Base-by-base conservation (phyloP, 2,797 vertebrate genomes). In the Oryzias sinensis region DNA sequence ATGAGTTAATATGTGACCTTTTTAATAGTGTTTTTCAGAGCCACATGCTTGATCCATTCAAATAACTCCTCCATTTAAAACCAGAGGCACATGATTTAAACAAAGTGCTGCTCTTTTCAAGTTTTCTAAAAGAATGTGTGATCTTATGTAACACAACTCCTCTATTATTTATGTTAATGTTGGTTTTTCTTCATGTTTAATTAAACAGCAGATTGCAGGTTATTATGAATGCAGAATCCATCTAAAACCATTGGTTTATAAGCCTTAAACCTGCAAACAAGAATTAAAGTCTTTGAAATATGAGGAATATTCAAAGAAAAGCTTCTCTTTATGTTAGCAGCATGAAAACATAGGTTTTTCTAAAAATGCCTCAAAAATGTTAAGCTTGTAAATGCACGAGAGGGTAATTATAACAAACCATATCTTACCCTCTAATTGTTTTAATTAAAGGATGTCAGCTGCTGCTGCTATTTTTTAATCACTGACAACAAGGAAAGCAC, bases 401-500 rank as follows among this genome's bases (percentile, higher is more conserved):
- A 8, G 42, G 43, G 37, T 71, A 53, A 49, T 25, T 49, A 25
- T 20, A 72, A 62, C 51, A 40, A 49, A 52, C 67, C 53, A 9
- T 5, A 8, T 53, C 76, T 78, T 48, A 72, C 65, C 72, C 67
- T 80, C 49, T 81, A 79, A 86, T 83, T 74, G 55, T 18, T 59
- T 56, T 62, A 77, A 82, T 68, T 80, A 62, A 25, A 64, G 62
- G 57, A 74, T 66, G 50, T 78, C 45, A 57, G 11, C 53, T 65
- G 53, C 14, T 53, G 14, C 58, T 54, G 53, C 48, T 18, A 65
- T 44, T 62, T 80, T 76, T 74, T 43, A 59, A 62, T 65, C 61
- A 4, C 25, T 65, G 72, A 66, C 72, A 79, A 64, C 11, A 0
- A 73, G 82, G 74, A 83, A 86, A 78, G 72, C 77, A 84, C 80